Base-by-base conservation (phyloP, 2,888 invertebrate genomes). In the Thecocarcelia acutangulata region DNA sequence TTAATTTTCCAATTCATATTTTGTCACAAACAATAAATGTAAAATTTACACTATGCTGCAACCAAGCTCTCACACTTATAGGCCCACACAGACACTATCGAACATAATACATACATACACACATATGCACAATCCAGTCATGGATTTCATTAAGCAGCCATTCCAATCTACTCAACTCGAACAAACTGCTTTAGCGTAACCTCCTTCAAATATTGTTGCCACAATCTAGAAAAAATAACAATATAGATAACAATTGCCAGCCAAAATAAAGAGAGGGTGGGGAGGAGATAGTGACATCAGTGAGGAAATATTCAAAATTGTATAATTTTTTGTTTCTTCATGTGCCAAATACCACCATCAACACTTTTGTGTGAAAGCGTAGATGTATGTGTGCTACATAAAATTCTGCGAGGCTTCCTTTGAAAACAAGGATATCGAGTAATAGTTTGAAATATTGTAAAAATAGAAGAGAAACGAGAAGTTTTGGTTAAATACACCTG, bases 1-100 rank as follows among this genome's bases (percentile, higher is more conserved):
- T 90, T 90, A 90, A 90, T 90, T 90, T 90, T 89, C 61, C 89
- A 87, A 89, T 90, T 90, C 89, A 90, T 89, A 90, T 90, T 90
- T 89, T 90, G 90, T 90, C 90, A 89, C 86, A 87, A 88, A 87
- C 90, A 90, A 90, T 90, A 90, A 89, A 90, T 88, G 88, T 85
- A 82, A 86, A 72, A 87, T 87, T 88, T 87, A 87, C 58, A 66
- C 69, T 56, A 86, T 85, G 85, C 87, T 85, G 85, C 87, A 46
- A 17, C 37, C 48, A 56, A 68, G 28, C 33, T 48, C 44, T 50
- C 42, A 66, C 28, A 72, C 46, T 61, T 8, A 24, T 24, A 12
- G 40, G 5, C 24, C 24, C 33, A 8, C 33, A 33, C 33, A 9
- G 8, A 33, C 33, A 33, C 50, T 13, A 46, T 15, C 17, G 17